Base-by-base conservation (phyloP, 37 sponge, comb jelly and placozoan species). In the Ephydatia muelleri region DNA sequence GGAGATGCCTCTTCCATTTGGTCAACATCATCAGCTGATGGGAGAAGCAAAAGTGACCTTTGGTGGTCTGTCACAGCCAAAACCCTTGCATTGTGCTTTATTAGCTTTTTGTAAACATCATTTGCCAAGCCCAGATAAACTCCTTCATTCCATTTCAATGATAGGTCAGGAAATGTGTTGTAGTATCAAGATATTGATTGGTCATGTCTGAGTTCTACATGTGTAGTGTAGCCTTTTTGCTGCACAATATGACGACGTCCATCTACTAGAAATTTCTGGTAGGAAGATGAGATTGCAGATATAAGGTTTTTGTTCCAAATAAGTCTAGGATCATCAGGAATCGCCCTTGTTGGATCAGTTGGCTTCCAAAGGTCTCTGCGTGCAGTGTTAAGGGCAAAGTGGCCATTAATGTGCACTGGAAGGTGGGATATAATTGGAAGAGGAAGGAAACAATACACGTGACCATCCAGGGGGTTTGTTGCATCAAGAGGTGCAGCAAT, bases 361-460 rank as follows among this genome's bases (percentile, higher is more conserved):
- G 70, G 19, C 37, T 74, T 48, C 89, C 89, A 93, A 25, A 93
- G 80, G 37, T 82, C 68, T 76, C 93, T 69, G 26, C 93, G 85
- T 49, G 75, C 73, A 28, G 87, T 67, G 80, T 88, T 77, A 33
- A 95, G 67, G 9, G 85, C 74, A 70, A 95, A 95, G 75, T 89
- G 85, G 9, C 93, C 95, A 91, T 95, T 82, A 12, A 95, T 68
- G 49, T 92, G 93, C 38, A 95, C 87, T 25, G 90, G 93, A 67
- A 92, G 77, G 21, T 35, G 31, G 22, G 80, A 72, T 5, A 57
- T n/a, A 3, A 80, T 39, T 66, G 93, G 93, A 21, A 95, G 82
- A 28, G 95, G 95, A 27, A 95, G 74, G 83, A 92, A 95, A 31
- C 90, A 89, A 65, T 87, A 95, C 2, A 87, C 39, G 19, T 86